These are phyloP conservation scores for Caloenas nicobarica DNA, from an alignment of 2,113 vertebrate species.

Conservation along the genomic window DNA sequence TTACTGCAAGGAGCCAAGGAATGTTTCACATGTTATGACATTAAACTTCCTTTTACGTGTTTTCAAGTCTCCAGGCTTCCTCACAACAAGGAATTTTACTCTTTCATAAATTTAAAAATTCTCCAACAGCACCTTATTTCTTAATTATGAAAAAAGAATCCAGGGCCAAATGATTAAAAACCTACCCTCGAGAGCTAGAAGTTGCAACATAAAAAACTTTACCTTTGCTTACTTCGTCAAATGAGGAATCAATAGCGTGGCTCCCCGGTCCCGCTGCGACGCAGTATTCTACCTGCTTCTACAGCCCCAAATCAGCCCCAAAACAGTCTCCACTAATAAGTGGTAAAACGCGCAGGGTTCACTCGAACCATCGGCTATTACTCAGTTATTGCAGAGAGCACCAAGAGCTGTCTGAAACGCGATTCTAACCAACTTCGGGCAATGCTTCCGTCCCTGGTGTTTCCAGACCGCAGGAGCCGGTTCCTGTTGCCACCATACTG, in stretches of 20 bases:
- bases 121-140: neutral
- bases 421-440: neutral
- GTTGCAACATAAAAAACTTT: neutral
- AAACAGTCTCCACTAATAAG: neutral
- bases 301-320: neutral
- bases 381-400: neutral
- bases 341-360: neutral
- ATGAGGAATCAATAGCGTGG: neutral
- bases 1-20: constrained; percentile 25
- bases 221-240: neutral
- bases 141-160: neutral
- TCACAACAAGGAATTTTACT: neutral
- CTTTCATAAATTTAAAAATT: neutral
- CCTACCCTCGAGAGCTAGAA: neutral
- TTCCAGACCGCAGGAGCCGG: neutral
- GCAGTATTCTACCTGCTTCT: neutral
- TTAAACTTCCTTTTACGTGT: neutral
- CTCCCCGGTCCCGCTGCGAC: neutral
- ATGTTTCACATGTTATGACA: neutral
- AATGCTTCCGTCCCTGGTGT: neutral
- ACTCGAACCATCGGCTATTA: neutral
- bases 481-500: neutral
- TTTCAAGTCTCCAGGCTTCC: neutral
- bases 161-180: neutral
- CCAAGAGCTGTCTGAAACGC: neutral